Evolutionary conservation across 2,113 vertebrate species (phyloP), one percentile per base, ranked within the genome.

Genomic region (Emydocephalus ijimae): DNA sequence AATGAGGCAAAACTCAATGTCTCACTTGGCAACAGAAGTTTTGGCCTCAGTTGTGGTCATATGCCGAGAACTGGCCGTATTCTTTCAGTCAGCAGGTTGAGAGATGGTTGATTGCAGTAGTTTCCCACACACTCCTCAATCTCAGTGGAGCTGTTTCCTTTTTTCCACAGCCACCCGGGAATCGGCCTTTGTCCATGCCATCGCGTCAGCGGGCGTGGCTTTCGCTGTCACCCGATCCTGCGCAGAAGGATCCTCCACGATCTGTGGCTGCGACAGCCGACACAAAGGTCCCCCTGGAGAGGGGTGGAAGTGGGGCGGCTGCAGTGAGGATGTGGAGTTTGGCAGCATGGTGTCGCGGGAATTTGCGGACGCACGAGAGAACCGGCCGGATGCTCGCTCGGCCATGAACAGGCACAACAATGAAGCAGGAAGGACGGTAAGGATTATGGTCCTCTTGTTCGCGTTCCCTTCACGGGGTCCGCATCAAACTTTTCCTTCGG

Each of bases 331-430:
- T 8, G 98, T 99, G 91, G 98, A 99, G 57, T 99, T 99, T 29
- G 99, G 99, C 3, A 99, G 98, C 94, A 99, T 98, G 99, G 99
- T 99, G 95, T 99, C 99, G 15, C 97, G 99, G 85, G 99, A 99
- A 95, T 99, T 99, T 24, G 99, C 99, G 0, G 99, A 99, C 0
- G 99, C 99, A 0, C 97, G 99, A 26, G 99, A 99, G 97, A 99
- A 99, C 98, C 96, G 99, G 5, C 99, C 98, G 0, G 99, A 99
- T 0, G 99, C 99, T 0, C 99, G 99, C 18, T 99, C 99, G 0
- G 99, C 99, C 57, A 99, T 99, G 99, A 99, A 99, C 96, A 98
- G 99, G 52, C 99, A 99, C 95, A 99, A 99, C 98, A 99, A 99
- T 0, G 99, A 99, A 96, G 99, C 99, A 0, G 99, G 99, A 24